Conservation (phyloP, 2,888 invertebrate genomes). For the Cataglyphis rosenhaueri region DNA sequence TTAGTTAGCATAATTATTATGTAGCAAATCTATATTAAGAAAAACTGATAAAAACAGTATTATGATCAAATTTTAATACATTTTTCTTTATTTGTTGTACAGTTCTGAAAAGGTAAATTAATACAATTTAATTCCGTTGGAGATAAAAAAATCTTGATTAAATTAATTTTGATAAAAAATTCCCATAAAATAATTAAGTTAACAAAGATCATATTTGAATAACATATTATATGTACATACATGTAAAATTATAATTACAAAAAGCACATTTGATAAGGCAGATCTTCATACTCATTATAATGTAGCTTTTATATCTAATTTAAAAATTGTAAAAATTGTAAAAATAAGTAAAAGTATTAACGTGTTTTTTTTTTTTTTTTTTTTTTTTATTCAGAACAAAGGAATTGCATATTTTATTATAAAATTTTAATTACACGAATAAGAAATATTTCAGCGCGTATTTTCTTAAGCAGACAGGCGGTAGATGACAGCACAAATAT, state of each 20-base stretch:
- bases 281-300: too few species aligned
- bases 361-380: neutral
- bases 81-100: neutral
- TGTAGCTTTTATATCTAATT: neutral
- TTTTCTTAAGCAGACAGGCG: neutral
- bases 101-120: neutral
- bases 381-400: neutral
- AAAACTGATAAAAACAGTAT: neutral
- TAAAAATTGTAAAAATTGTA: too few species aligned
- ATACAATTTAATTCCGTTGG: neutral
- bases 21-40: too few species aligned
- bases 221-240: neutral
- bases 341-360: neutral
- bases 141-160: neutral
- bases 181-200: neutral
- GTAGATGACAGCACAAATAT: constrained; percentile 35
- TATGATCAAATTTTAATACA: neutral
- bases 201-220: neutral
- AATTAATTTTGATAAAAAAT: neutral
- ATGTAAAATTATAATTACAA: neutral
- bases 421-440: constrained; percentile 10
- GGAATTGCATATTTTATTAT: neutral
- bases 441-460: neutral
- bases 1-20: too few species aligned
- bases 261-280: neutral